Evolutionary conservation across 2,797 vertebrate species (phyloP).

Genomic region (Crenichthys baileyi): DNA sequence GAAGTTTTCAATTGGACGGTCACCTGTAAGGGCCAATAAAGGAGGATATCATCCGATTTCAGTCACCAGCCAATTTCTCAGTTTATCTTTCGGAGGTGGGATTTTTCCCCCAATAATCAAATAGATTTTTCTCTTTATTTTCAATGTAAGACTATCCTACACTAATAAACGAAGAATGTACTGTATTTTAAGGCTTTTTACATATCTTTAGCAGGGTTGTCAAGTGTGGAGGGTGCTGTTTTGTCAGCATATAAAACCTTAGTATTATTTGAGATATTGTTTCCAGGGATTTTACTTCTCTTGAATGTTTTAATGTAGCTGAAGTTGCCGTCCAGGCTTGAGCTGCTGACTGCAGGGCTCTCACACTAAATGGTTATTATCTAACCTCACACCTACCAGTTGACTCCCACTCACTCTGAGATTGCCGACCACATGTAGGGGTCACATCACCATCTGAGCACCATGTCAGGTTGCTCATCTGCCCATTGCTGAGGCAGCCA

Average conservation of each 20-base stretch:
- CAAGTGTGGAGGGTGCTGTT: background rate
- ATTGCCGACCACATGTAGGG: slow-evolving; percentile 55
- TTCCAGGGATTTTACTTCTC: slow-evolving; percentile 20
- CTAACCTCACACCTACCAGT: slow-evolving; percentile 64
- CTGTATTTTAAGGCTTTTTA: background rate
- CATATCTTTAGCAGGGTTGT: background rate
- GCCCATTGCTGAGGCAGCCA: slow-evolving; percentile 13
- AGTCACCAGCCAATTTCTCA: background rate
- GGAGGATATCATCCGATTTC: background rate
- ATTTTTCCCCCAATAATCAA: background rate
- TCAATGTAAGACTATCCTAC: no score
- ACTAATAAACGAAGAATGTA: no score
- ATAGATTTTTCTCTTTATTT: no score
- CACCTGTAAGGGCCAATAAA: no score
- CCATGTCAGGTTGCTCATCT: slow-evolving; percentile 16
- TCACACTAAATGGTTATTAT: slow-evolving; percentile 47
- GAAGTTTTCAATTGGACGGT: no score
- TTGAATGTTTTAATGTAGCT: slow-evolving; percentile 4
- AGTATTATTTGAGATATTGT: background rate
- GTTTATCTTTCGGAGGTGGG: background rate
- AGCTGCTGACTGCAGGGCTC: slow-evolving; percentile 36
- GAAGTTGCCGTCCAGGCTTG: slow-evolving; percentile 2
- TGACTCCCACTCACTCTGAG: slow-evolving; percentile 64
- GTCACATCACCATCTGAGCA: slow-evolving; percentile 29
- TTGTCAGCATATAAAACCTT: no score